Evolutionary conservation across 2,888 invertebrate genomes (phyloP), one percentile per base, ranked within the genome.

Genomic region (Folsomia candida): DNA sequence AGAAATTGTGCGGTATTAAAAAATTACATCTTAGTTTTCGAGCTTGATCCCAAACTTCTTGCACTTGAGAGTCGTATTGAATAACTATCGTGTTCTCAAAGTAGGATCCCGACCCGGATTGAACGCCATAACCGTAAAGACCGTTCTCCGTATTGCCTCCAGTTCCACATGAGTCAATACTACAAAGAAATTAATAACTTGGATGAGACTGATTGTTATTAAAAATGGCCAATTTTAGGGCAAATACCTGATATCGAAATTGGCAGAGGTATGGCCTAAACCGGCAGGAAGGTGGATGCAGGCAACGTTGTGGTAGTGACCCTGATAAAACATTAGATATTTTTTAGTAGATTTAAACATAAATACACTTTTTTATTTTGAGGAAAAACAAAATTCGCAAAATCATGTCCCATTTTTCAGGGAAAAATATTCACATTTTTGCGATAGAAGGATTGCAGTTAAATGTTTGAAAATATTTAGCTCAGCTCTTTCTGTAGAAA

Each of bases 21-120:
- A n/a, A n/a, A n/a, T n/a, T 94, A 84, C 95, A 95, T 18, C 95
- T 88, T 26, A 95, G 83, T 82, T 94, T 94, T 67, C 95, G 86
- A 0, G 95, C 95, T 83, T 94, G 94, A 85, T 95, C 95, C 95
- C 95, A 95, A 1, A 94, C 93, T 85, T 95, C 95, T 84, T 95
- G 94, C 0, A 95, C 94, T 85, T 92, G 91, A 24, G 79, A 72
- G 83, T 95, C 95, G 81, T 94, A 95, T 29, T 62, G 95, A 71
- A 95, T 90, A 20, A 95, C 94, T 79, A 95, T 92, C 63, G 94
- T 94, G 81, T 95, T 95, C 85, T 95, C 95, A 80, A 95, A 94
- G 83, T 91, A 95, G 1, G 94, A 94, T 4, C 95, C 95, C 1
- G 93, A 92, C 0, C 94, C 93, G 0, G 92, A 90, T 70, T 93